Evolutionary conservation across 2,797 vertebrate species (phyloP).

Genomic region (Gymnocypris eckloni): DNA sequence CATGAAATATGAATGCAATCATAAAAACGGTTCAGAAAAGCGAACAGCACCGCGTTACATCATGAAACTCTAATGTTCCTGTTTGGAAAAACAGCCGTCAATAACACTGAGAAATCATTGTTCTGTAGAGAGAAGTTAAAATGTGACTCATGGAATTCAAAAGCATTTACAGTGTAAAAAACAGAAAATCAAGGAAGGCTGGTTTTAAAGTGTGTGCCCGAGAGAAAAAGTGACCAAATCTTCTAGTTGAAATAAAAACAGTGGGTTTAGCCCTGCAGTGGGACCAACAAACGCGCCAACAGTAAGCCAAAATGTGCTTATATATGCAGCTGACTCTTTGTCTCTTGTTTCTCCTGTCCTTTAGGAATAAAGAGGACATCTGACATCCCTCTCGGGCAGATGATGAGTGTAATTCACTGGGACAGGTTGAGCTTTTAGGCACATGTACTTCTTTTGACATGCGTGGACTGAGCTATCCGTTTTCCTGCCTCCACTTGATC

Average conservation of each 20-base stretch:
- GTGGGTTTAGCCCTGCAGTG: constrained; percentile 14
- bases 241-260: constrained; percentile 50
- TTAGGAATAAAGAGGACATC: constrained; percentile 48
- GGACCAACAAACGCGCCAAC: constrained; percentile 3
- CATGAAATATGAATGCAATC: constrained; percentile 69
- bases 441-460: constrained; percentile 39
- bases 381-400: constrained; percentile 41
- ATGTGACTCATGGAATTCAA: constrained; percentile 51
- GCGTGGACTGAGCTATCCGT: background rate
- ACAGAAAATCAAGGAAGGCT: background rate
- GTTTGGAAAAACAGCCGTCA: constrained; percentile 42
- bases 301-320: constrained; percentile 29
- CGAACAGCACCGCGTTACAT: constrained; percentile 54
- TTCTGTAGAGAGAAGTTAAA: constrained; percentile 46
- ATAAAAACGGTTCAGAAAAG: constrained; percentile 62
- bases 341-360: constrained; percentile 21
- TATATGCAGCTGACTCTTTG: constrained; percentile 21
- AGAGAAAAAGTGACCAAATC: constrained; percentile 44
- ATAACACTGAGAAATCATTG: constrained; percentile 50
- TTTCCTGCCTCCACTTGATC: constrained; percentile 21
- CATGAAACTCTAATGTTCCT: constrained; percentile 62
- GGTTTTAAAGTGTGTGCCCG: constrained; percentile 35
- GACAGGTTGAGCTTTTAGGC: constrained; percentile 59
- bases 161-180: constrained; percentile 49
- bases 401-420: constrained; percentile 48